Base-by-base conservation (phyloP, 2,888 invertebrate genomes). In the Cryptus viduatorius region DNA sequence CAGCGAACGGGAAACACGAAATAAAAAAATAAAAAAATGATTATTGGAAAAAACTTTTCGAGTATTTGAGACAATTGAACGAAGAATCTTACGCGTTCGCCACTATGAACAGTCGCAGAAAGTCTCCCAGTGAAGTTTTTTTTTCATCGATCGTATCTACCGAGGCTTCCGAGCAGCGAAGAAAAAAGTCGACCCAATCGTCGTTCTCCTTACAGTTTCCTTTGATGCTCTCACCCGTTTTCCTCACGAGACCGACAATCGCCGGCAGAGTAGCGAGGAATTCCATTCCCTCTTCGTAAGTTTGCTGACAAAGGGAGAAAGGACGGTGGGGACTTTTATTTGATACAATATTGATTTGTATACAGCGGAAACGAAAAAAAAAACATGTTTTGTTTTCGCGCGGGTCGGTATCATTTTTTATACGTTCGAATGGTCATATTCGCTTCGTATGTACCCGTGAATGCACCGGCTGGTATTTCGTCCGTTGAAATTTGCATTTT, bases 201-300 rank as follows among this genome's bases (percentile, higher is more conserved):
- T 89, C 87, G 19, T 86, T 85, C n/a, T 79, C 76, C 19, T 79
- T 85, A n/a, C 46, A 80, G 76, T 59, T 72, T 77, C 14, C 79
- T 79, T 83, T 79, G 79, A 56, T 59, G 29, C 61, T 69, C 53
- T 65, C 83, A 68, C 87, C 14, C 48, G 59, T 24, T 46, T 81
- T 73, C 69, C 79, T 88, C 3, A 90, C 85, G 5, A 92, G 84
- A 12, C 90, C 90, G 14, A 92, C 88, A 10, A 92, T 90, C 3
- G 90, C 92, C n/a, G 92, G 92, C 29, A 92, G 80, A 4, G 87
- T 86, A 12, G 92, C 92, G 14, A 92, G 82, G 42, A 92, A 76
- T 75, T 92, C 92, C 92, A 92, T 92, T 67, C 92, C 89, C 67
- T 92, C 92, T 83, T 92, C 92, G 81, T 90, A 92, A 3, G 86